A percentile compares a stretch with the other conserved stretches of the same genome.
Conservation (phyloP, 2,888 invertebrate species). For the Phorcus lineatus region DNA sequence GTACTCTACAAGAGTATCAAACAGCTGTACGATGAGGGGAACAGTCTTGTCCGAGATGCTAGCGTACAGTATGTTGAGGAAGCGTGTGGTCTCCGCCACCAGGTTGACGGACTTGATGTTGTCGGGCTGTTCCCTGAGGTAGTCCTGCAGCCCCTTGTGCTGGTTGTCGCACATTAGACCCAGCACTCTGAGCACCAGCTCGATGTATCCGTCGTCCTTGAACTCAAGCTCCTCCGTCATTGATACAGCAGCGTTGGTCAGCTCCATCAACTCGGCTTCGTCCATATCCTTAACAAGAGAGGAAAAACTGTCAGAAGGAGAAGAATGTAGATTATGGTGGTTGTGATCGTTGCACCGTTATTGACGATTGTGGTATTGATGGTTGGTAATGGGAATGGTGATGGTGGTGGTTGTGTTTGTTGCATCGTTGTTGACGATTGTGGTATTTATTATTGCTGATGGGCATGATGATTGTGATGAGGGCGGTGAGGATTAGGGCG, state of each 20-base stretch:
- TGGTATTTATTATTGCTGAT: too few relatives aligned
- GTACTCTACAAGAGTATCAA: constrained; percentile 72
- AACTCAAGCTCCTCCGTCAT: constrained; percentile 65
- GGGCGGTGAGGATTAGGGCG: too few relatives aligned
- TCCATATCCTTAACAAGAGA: constrained; percentile 47
- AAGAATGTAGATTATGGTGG: not conserved
- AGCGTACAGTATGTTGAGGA: constrained; percentile 71
- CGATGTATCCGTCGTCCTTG: constrained; percentile 74
- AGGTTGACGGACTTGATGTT: constrained; percentile 75
- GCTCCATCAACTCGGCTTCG: constrained; percentile 63
- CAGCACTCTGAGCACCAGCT: constrained; percentile 70
- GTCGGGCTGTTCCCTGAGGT: constrained; percentile 74
- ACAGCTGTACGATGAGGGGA: constrained; percentile 69
- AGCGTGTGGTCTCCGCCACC: constrained; percentile 72
- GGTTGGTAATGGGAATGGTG: not conserved
- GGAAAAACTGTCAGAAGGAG: too few relatives aligned
- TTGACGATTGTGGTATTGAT: too few relatives aligned
- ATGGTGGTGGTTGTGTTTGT: not conserved
- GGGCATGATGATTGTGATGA: too few relatives aligned
- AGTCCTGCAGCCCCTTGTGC: constrained; percentile 71
- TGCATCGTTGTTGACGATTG: not conserved
- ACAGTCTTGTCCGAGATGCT: constrained; percentile 68
- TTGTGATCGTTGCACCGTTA: too few relatives aligned
- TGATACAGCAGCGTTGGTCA: constrained; percentile 51
- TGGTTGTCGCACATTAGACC: constrained; percentile 75